Conservation (phyloP, 2,888 invertebrate species). For the Fragum fragum region DNA sequence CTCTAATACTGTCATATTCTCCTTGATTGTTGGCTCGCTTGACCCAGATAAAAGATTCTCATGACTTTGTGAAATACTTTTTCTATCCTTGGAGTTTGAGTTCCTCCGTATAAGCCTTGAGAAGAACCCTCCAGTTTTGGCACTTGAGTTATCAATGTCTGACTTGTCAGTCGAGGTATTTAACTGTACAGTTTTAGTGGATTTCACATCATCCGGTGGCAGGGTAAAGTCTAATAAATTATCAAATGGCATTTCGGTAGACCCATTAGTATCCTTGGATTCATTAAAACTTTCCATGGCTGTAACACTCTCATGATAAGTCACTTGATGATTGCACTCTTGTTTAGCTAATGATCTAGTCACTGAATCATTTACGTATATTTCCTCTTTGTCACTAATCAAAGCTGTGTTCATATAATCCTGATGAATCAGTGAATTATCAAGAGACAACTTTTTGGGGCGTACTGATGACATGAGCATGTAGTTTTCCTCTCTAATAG, state of each 20-base stretch:
- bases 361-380: constrained; percentile 54
- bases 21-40: constrained; percentile 68
- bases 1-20: constrained; percentile 49
- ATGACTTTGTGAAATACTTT: constrained; percentile 77
- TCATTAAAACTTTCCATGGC: neutral
- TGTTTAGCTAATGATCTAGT: neutral
- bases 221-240: constrained; percentile 63
- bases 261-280: neutral
- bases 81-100: constrained; percentile 76
- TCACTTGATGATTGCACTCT: neutral
- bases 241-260: constrained; percentile 63
- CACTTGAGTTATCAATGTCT: constrained; percentile 42
- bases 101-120: constrained; percentile 80
- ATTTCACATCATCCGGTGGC: constrained; percentile 65
- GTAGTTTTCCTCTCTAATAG: constrained; percentile 78
- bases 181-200: constrained; percentile 36
- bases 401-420: neutral
- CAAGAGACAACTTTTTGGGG: constrained; percentile 58
- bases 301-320: constrained; percentile 21
- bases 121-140: constrained; percentile 77
- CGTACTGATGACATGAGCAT: constrained; percentile 78
- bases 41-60: constrained; percentile 76
- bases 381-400: constrained; percentile 25
- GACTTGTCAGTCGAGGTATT: constrained; percentile 33
- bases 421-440: constrained; percentile 32